These are phyloP conservation scores for Galeopsomyia nigrocyanea DNA, from an alignment of 2,888 invertebrate genomes.

Conservation along the genomic window DNA sequence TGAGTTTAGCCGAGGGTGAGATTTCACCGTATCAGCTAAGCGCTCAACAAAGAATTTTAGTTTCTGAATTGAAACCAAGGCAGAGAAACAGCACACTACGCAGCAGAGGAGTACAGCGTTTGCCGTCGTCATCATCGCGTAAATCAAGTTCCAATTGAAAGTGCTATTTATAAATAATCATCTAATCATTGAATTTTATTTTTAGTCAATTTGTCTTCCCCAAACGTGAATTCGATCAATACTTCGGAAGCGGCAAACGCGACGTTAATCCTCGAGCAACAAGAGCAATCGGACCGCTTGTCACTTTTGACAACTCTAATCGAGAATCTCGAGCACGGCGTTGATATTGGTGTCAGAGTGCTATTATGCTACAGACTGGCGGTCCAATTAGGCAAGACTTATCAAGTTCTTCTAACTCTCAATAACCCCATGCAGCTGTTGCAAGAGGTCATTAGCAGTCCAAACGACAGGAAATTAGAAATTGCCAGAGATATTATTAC, in stretches of 20 bases:
- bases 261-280: conserved; percentile 25
- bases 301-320: conserved; percentile 56
- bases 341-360: conserved; percentile 71
- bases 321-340: conserved; percentile 70
- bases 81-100: conserved; percentile 55
- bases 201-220: conserved; percentile 34
- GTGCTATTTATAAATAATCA: not conserved
- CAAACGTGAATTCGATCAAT: conserved; percentile 24
- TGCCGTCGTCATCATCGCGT: conserved; percentile 55
- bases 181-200: conserved; percentile 2
- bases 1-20: conserved; percentile 76
- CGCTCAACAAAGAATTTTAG: conserved; percentile 75
- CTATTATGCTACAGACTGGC: conserved; percentile 73
- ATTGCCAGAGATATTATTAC: conserved; percentile 74
- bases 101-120: conserved; percentile 56
- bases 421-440: conserved; percentile 71
- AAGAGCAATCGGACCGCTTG: conserved; percentile 57
- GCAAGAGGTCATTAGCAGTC: conserved; percentile 71
- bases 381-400: conserved; percentile 72
- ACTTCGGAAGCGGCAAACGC: conserved; percentile 23
- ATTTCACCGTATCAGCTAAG: conserved; percentile 76
- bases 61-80: conserved; percentile 59
- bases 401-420: conserved; percentile 71
- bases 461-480: conserved; percentile 73
- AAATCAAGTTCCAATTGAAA: conserved; percentile 21